Conservation (phyloP, 2,888 invertebrate species). For the Sesamia inferens region DNA sequence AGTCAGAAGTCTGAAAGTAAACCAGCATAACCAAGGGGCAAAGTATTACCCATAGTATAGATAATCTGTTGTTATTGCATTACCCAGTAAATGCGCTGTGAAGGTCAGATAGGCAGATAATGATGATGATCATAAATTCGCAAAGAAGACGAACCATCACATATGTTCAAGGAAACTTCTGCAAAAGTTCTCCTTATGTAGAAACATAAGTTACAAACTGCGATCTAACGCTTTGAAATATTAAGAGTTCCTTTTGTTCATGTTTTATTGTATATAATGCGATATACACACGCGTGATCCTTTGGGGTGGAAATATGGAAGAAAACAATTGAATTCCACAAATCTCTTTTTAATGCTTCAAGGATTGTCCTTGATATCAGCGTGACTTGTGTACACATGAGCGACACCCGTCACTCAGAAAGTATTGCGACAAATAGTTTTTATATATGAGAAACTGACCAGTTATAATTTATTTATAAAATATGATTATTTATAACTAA, state of each 20-base stretch:
- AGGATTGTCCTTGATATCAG: background rate
- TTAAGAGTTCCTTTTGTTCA: conserved; percentile 27
- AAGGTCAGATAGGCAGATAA: no score
- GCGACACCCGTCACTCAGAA: background rate
- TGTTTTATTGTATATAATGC: conserved; percentile 9
- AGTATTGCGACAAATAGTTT: no score
- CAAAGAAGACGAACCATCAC: conserved; percentile 20
- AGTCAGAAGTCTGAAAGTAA: no score
- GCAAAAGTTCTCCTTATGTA: background rate
- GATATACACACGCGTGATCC: background rate
- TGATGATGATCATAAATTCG: background rate
- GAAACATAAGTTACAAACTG: background rate
- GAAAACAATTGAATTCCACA: conserved; percentile 5
- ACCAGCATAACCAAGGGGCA: no score
- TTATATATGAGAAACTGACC: no score
- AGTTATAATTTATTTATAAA: no score
- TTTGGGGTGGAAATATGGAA: conserved; percentile 26
- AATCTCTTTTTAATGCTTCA: background rate
- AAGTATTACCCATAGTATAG: no score
- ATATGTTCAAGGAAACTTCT: conserved; percentile 1
- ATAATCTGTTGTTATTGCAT: no score
- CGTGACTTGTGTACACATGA: background rate
- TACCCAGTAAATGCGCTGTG: no score
- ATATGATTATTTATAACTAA: no score
- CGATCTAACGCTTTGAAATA: conserved; percentile 22